Base-by-base conservation (phyloP, 2,888 invertebrate genomes). In the Chorisops tibialis region DNA sequence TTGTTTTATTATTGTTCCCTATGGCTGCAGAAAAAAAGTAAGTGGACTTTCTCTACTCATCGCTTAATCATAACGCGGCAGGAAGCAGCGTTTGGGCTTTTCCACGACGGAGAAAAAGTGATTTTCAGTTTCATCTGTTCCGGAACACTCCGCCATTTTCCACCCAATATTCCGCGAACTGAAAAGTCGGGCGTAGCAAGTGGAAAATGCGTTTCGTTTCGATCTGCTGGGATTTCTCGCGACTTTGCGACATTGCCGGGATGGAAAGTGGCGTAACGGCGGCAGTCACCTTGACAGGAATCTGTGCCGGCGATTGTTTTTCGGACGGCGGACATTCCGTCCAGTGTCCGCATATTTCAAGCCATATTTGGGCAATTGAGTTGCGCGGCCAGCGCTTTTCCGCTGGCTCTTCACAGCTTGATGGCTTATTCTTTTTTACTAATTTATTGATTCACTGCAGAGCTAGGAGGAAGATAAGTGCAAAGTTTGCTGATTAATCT, bases 91-190 rank as follows among this genome's bases (percentile, higher is more conserved):
- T 12, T 2, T 21, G 6, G 9, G 6, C 35, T n/a, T 12, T 30
- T 50, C 49, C 2, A 16, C n/a, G 2, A 39, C 39, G 21, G 4
- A 1, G 35, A 56, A 56, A 30, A 54, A 43, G 16, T 14, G 43
- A 16, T 45, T 43, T 11, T 22, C 21, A 24, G 7, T 18, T 16
- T 30, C 56, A 43, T 24, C 4, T 56, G 43, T 16, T 47, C 19
- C 43, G 11, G 3, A n/a, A 9, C 18, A 18, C 30, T 56, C 56
- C 56, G 56, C 56, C 56, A 56, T 56, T 56, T 56, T 56, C 56
- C 30, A 56, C 18, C 52, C 21, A 45, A 18, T 9, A 30, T 30
- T 30, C 9, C 30, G 14, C 9, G 48, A 21, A 48, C 11, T 12
- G 11, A 9, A n/a, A 21, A 21, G 24, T 9, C 22, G 19, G 48